Evolutionary conservation across 2,113 vertebrate genomes (phyloP), one percentile per base, ranked within the genome.

Genomic region (Anguilla rostrata): DNA sequence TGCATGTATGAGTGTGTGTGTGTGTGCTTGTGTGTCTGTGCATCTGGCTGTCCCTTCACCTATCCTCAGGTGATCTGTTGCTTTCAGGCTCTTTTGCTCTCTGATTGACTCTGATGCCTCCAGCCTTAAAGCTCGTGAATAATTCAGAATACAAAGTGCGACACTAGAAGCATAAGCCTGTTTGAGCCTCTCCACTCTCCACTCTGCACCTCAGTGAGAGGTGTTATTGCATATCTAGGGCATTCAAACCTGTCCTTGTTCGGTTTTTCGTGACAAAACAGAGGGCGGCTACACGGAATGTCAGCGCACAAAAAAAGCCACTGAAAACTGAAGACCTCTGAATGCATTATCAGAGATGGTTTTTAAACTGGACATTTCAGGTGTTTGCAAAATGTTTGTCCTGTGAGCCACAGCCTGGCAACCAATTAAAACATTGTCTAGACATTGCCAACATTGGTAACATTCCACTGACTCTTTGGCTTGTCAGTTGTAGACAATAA

Each of bases 141-240:
- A 90, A 94, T 92, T 90, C 90, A 94, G 82, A 83, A 90, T 92
- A 92, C 90, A 90, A 93, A 94, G 90, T 88, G 88, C 78, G 87
- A 87, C 86, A 85, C 88, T 91, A 88, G 49, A 75, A 12, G 71
- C n/a, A 26, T 34, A 6, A 12, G 20, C 26, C 26, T 75, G 71
- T 75, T 75, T 66, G 60, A 66, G 60, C 11, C 71, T 75, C n/a
- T 29, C n/a, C 26, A 12, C 9, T 12, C n/a, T 71, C 5, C 43
- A 9, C 71, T 34, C n/a, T 75, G 71, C 71, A 29, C 71, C 71
- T 75, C 71, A 29, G 71, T 75, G 5, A 75, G n/a, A 71, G 71
- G n/a, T 12, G 20, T n/a, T 75, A 53, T 53, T 9, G 49, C 7
- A 53, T 75, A 12, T 75, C 34, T 75, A 12, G 26, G 9, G 20